These are phyloP conservation scores for Lepidocyrtoides sp. DNA, from an alignment of 2,888 invertebrate species.

Conservation along the genomic window DNA sequence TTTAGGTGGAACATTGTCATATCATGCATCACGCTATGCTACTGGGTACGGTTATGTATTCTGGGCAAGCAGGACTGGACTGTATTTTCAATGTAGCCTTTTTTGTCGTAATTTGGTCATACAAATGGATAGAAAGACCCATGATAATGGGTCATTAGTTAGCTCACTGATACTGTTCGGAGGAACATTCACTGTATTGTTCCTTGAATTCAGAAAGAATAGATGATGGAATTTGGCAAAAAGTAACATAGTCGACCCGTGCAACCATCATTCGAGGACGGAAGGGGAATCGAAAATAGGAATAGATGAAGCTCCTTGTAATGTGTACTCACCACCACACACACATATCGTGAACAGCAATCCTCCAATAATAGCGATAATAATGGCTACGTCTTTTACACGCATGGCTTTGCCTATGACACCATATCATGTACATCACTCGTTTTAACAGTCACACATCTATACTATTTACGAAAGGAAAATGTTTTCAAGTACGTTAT, in stretches of 20 bases:
- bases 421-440: background rate
- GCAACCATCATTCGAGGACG: background rate
- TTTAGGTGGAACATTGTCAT: background rate
- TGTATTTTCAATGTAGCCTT: background rate
- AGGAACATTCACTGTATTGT: background rate
- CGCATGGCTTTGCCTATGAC: background rate
- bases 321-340: conserved; percentile 8
- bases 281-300: conserved; percentile 48
- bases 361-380: conserved; percentile 21
- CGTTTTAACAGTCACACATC: background rate
- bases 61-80: background rate
- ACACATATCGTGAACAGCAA: background rate
- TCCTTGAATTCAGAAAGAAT: background rate
- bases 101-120: conserved; percentile 75
- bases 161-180: conserved; percentile 18
- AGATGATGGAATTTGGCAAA: conserved; percentile 33
- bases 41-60: background rate
- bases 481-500: conserved; percentile 1
- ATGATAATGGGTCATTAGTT: conserved; percentile 81
- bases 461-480: background rate
- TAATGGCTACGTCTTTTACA: conserved; percentile 12
- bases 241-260: background rate
- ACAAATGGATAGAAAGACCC: conserved; percentile 78
- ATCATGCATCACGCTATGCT: no score
- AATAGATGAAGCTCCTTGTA: conserved; percentile 24